Evolutionary conservation across 2,797 vertebrate species (phyloP).

Genomic region (Carapus acus): DNA sequence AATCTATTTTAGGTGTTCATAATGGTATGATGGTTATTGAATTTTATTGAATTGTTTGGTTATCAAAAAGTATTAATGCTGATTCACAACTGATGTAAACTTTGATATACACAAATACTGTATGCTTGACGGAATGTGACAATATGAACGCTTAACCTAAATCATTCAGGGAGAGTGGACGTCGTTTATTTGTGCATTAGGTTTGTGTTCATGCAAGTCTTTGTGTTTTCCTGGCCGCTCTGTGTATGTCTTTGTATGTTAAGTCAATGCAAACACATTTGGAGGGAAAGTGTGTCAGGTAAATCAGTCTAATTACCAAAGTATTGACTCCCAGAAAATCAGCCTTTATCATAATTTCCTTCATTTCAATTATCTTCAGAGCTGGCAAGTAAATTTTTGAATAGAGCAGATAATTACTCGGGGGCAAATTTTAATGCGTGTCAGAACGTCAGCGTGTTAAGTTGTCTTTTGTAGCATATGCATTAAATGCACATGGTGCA

Average conservation of each 20-base stretch:
- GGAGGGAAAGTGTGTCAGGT: constrained; percentile 63
- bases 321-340: constrained; percentile 70
- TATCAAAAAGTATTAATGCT: too few species aligned
- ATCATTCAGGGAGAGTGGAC: constrained; percentile 16
- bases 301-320: constrained; percentile 65
- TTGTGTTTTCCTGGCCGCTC: constrained; percentile 30
- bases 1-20: too few species aligned
- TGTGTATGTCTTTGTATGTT: constrained; percentile 29
- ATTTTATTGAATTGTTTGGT: too few species aligned
- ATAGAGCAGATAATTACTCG: constrained; percentile 64
- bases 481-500: constrained; percentile 74
- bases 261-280: constrained; percentile 65
- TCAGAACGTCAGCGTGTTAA: constrained; percentile 68
- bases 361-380: constrained; percentile 71
- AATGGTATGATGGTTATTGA: too few species aligned
- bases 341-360: constrained; percentile 74
- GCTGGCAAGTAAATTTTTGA: constrained; percentile 69
- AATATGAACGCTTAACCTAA: constrained; percentile 21
- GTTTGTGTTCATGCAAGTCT: constrained; percentile 1
- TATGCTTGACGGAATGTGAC: too few species aligned
- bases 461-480: constrained; percentile 59
- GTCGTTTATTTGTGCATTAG: constrained; percentile 38
- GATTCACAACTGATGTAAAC: too few species aligned
- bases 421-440: constrained; percentile 66
- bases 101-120: too few species aligned